Conservation (phyloP, 64 coral and sea anemone genomes). For the Stichodactyla mertensii region DNA sequence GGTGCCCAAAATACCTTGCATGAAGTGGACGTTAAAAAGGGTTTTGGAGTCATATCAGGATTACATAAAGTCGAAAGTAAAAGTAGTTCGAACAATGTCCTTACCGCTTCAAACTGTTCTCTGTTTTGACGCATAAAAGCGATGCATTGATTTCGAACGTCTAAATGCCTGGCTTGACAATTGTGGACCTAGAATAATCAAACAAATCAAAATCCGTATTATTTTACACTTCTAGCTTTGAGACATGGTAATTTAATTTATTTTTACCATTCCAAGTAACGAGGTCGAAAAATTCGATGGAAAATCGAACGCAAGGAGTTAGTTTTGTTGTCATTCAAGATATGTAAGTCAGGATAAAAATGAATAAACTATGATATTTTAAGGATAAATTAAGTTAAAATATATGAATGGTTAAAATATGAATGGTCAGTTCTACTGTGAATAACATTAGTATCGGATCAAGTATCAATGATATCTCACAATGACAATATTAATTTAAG, state of each 20-base stretch:
- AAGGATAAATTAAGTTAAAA: neutral
- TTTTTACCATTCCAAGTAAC: neutral
- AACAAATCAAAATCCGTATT: neutral
- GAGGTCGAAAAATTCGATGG: too few species aligned
- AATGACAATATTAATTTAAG: neutral
- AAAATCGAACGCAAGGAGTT: neutral
- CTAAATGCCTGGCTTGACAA: constrained; percentile 88
- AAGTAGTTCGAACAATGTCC: neutral
- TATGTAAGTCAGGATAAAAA: neutral
- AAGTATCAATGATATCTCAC: neutral
- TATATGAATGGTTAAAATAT: neutral
- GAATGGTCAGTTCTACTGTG: neutral
- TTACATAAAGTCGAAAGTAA: neutral
- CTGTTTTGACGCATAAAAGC: constrained; percentile 91
- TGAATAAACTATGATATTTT: neutral
- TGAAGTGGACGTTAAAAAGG: neutral
- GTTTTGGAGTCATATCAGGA: neutral
- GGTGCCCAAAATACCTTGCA: neutral
- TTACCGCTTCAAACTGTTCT: constrained; percentile 95
- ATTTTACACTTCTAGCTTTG: neutral
- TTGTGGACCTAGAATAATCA: constrained; percentile 69
- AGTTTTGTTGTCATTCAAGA: too few species aligned
- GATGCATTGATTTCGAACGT: constrained; percentile 94
- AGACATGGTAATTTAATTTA: neutral
- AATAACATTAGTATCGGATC: neutral